Evolutionary conservation across 2,113 vertebrate genomes (phyloP), one percentile per base, ranked within the genome.

Genomic region (Pangasianodon hypophthalmus): DNA sequence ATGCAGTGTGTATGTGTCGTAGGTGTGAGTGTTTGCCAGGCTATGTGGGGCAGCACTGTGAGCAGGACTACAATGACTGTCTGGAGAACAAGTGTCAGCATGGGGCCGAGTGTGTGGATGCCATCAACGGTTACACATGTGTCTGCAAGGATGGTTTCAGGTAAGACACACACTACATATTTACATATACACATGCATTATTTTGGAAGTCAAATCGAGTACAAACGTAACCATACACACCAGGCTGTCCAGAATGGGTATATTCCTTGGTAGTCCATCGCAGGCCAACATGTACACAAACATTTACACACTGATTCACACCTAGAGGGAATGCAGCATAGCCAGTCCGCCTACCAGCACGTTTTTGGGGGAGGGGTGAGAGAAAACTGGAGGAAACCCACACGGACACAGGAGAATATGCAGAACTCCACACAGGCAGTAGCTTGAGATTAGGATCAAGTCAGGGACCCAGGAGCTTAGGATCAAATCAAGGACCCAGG

Each of bases 111-210:
- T 99, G 98, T 62, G 94, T 98, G 89, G 98, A 99, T 0, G 96
- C 97, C 0, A 94, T 99, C 94, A 98, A 98, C 14, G 97, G 98
- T 85, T 99, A 99, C 95, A 98, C 97, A 1, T 99, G 98, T 88
- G 71, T 97, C 93, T 99, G 98, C 80, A 97, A 97, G 79, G 96
- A 98, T 93, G 98, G 98, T 46, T 99, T 99, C 97, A 99, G 98
- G 98, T 99, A 96, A 62, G 92, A 81, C 37, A 54, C 6, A 26
- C 21, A 21, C 16, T 14, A 16, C 67, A 32, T 64, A 16, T 37
- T 71, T 32, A 79, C 48, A 60, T 69, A 26, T 18, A 58, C 48
- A 62, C 60, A n/a, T 67, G 62, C n/a, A 13, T 71, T 71, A 6
- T 14, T 18, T 11, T 1, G 24, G 2, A 14, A 14, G 69, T 19